Base-by-base conservation (phyloP, 2,113 vertebrate genomes). In the Lichenostomus cassidix region DNA sequence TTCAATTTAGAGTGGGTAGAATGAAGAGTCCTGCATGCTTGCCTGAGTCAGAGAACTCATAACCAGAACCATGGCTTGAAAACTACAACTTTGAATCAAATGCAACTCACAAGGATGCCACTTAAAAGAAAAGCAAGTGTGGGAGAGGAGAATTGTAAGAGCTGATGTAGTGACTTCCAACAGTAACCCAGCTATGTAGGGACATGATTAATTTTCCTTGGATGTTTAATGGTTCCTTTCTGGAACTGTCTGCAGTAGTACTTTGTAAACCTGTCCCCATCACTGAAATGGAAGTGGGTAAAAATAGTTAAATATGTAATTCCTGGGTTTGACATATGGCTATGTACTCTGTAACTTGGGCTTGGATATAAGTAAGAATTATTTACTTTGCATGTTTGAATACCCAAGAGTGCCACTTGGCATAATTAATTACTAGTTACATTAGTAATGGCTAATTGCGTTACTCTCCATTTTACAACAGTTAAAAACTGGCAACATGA, bases 381-480 rank as follows among this genome's bases (percentile, higher is more conserved):
- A 82, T 52, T 88, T 87, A 37, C 42, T 62, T 27, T 37, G 29
- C 10, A 1, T 90, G 35, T 87, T 65, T 85, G 35, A 80, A 88
- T 39, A 93, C 31, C 35, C 35, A 29, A 65, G 65, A 70, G 42
- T 65, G 62, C 23, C 27, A 82, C 31, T 1, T 91, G 50, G 37
- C 28, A 69, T 46, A 85, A 91, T 60, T 75, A 92, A 79, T 83
- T 93, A 84, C 50, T 58, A 69, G 59, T 82, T 75, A 71, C 19
- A 59, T 63, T 80, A 76, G 35, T 31, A 91, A 62, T 14, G 33
- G 78, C n/a, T 90, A 83, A 77, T 83, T 83, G 53, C 7, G 20
- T 81, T 90, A 71, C 39, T 81, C 29, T 87, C 25, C 37, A 91
- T 81, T 83, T 84, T 82, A 62, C 31, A 89, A 63, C 12, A 68